A percentile compares a stretch with the other conserved stretches of the same genome.
phyloP scores from a whole-genome alignment of 2,888 invertebrate species.

The Zele albiditarsus region DNA sequence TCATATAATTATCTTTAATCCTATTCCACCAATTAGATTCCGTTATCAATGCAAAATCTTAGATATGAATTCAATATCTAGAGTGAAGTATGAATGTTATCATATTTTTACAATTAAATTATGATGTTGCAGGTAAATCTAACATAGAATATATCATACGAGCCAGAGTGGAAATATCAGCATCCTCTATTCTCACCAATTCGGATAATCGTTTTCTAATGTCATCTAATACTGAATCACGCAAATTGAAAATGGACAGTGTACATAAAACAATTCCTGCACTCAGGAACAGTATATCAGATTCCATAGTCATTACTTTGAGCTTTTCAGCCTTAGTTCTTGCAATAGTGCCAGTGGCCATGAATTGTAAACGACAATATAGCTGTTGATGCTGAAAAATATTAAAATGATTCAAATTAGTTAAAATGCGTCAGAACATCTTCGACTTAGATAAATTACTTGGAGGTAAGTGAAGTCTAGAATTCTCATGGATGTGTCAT shows the following conservation, averaged over 20 bases:
- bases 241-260: conserved; percentile 46
- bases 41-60: too few species aligned
- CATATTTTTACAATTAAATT: neutral
- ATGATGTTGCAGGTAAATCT: neutral
- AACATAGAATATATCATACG: neutral
- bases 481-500: conserved; percentile 50
- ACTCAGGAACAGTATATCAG: conserved; percentile 56
- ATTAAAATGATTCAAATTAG: neutral
- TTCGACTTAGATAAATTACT: conserved; percentile 49
- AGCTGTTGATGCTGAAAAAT: conserved; percentile 49
- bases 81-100: neutral
- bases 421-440: neutral
- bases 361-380: conserved; percentile 48
- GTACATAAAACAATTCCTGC: conserved; percentile 57
- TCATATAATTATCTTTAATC: too few species aligned
- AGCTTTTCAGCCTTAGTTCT: conserved; percentile 45
- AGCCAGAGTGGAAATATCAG: conserved; percentile 24
- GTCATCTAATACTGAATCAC: conserved; percentile 20
- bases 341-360: conserved; percentile 39
- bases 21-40: too few species aligned
- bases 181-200: conserved; percentile 47
- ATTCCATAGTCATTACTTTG: conserved; percentile 52
- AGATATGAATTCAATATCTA: neutral
- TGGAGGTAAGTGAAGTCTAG: conserved; percentile 61
- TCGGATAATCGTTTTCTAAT: conserved; percentile 51